A percentile compares a stretch with the other conserved stretches of the same genome.
Evolutionary conservation across 2,113 vertebrate species (phyloP).

Genomic region (Myrmophylax atrothorax): DNA sequence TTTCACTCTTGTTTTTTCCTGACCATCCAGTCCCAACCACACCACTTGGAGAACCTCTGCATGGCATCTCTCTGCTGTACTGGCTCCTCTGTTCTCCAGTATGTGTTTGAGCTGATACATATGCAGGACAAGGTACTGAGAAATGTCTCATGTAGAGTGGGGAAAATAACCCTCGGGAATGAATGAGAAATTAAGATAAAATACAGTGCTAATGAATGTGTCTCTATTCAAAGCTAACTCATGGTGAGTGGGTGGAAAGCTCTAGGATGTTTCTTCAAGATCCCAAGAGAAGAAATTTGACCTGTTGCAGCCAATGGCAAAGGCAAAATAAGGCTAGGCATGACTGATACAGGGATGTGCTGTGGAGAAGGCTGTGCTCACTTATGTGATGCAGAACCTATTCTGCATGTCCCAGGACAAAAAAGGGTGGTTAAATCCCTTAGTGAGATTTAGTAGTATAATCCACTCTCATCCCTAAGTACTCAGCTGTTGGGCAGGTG

Average conservation of each 20-base stretch:
- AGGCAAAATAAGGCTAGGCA: background rate
- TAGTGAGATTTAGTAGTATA: background rate
- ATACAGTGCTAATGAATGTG: background rate
- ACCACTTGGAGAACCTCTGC: background rate
- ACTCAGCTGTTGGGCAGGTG: background rate
- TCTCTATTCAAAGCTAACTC: background rate
- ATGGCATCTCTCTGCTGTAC: background rate
- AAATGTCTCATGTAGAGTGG: background rate
- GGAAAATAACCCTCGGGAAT: background rate
- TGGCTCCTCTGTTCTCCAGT: background rate
- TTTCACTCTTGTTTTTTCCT: background rate
- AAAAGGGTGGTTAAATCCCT: background rate
- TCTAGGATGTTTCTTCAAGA: background rate
- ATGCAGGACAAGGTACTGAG: background rate
- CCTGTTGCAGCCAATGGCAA: background rate
- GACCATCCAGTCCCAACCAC: background rate
- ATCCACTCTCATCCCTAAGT: background rate
- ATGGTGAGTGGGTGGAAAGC: background rate
- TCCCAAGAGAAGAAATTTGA: background rate
- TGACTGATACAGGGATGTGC: background rate
- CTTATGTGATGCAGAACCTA: background rate
- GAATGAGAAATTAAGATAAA: conserved; percentile 15
- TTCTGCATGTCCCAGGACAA: background rate
- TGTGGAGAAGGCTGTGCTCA: background rate
- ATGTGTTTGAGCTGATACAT: background rate